phyloP scores from a whole-genome alignment of 2,797 vertebrate species.

The Typhlichthys subterraneus region DNA sequence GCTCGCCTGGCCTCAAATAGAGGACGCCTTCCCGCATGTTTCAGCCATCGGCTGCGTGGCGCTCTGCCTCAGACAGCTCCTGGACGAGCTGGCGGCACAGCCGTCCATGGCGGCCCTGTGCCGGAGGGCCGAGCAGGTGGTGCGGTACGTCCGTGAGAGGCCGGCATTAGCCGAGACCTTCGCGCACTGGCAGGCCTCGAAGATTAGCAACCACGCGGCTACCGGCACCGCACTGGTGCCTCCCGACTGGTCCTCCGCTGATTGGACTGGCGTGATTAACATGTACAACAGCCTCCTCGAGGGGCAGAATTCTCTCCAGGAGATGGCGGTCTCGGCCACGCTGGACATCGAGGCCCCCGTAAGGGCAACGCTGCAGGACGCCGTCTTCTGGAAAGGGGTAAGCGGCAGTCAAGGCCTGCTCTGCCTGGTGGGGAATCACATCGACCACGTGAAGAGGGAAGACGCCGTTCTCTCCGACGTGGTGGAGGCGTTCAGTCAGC shows the following conservation, averaged over 20 bases:
- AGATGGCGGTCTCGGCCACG: slow-evolving; percentile 43
- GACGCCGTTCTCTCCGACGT: slow-evolving; percentile 45
- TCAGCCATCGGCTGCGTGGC: slow-evolving; percentile 42
- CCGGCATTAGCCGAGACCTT: slow-evolving; percentile 27
- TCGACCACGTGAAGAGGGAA: slow-evolving; percentile 48
- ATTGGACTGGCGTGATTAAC: slow-evolving; percentile 39
- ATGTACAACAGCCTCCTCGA: slow-evolving; percentile 54
- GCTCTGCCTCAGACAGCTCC: slow-evolving; percentile 22
- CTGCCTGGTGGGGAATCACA: slow-evolving; percentile 42
- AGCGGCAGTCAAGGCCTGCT: slow-evolving; percentile 44
- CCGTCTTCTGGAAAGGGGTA: slow-evolving; percentile 56
- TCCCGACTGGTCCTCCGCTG: slow-evolving; percentile 9
- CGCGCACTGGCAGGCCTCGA: slow-evolving; percentile 27
- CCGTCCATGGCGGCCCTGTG: slow-evolving; percentile 40
- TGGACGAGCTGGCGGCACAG: slow-evolving; percentile 27
- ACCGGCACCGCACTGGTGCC: slow-evolving; percentile 22
- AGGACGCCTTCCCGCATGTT: slow-evolving; percentile 53
- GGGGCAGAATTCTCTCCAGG: slow-evolving; percentile 47
- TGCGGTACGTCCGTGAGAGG: slow-evolving; percentile 25
- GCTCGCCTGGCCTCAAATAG: slow-evolving; percentile 40
- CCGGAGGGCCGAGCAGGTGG: slow-evolving; percentile 48
- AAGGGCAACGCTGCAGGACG: slow-evolving; percentile 40
- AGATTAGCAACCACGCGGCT: slow-evolving; percentile 12
- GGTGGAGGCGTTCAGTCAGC: slow-evolving; percentile 44
- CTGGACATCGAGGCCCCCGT: slow-evolving; percentile 29